Evolutionary conservation across 2,888 invertebrate genomes (phyloP).

Genomic region (Neoscelio sp.): DNA sequence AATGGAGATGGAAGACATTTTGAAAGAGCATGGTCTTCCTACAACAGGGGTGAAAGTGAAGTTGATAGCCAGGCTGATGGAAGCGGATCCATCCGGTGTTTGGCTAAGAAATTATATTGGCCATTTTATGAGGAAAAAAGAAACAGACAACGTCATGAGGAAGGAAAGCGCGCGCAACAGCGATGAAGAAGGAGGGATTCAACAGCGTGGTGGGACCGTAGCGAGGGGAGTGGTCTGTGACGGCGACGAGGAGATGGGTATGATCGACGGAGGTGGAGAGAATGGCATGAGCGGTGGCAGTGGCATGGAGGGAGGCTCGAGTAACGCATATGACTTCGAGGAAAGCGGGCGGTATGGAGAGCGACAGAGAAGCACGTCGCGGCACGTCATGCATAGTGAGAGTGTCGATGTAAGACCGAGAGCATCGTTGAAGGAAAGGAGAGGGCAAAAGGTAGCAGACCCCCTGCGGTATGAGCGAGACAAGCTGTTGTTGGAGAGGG

Average conservation of each 20-base stretch:
- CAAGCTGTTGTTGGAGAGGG: neutral
- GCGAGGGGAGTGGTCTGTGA: no score
- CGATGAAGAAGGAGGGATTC: neutral
- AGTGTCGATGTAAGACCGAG: neutral
- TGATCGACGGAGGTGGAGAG: no score
- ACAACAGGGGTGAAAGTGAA: slow-evolving; percentile 18
- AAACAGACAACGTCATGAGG: neutral
- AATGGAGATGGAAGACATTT: slow-evolving; percentile 17
- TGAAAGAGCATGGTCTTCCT: slow-evolving; percentile 3
- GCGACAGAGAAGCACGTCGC: no score
- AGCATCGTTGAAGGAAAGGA: neutral
- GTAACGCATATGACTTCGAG: no score
- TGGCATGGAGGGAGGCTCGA: no score
- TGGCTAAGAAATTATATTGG: neutral
- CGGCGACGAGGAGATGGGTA: neutral
- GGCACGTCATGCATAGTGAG: no score
- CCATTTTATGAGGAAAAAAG: neutral
- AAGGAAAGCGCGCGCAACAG: neutral
- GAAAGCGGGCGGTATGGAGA: no score
- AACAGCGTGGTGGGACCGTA: neutral
- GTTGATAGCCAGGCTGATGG: slow-evolving; percentile 21
- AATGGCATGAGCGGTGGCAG: no score
- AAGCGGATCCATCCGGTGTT: slow-evolving; percentile 51
- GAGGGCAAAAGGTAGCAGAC: neutral
- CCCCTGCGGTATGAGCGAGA: neutral